Base-by-base conservation (phyloP, 2,113 vertebrate species). In the Ochotona curzoniae region DNA sequence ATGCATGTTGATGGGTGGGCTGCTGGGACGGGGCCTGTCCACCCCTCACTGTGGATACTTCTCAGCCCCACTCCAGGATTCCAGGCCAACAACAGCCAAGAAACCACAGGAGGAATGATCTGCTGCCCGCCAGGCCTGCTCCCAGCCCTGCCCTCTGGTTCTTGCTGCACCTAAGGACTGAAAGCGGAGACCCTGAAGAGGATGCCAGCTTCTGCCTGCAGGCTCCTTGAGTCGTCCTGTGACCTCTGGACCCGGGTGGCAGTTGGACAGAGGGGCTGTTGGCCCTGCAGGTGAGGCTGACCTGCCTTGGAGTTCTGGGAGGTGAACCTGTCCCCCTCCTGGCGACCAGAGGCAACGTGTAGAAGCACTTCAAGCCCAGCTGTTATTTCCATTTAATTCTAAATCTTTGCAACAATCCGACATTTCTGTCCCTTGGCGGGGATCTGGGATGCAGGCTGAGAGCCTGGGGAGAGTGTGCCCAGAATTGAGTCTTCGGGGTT, bases 111-210 rank as follows among this genome's bases (percentile, higher is more conserved):
- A 10, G 38, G 23, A 70, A 7, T 63, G 3, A 47, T 10, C 20
- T 0, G 11, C 8, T 5, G 8, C 2, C 13, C 8, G 14, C n/a
- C 54, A 70, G 70, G 30, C 23, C 47, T 20, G 1, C 8, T 57
- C 12, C 30, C 75, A 10, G 23, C 5, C 87, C 26, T 15, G 2
- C 0, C 20, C 9, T 25, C 10, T 7, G 20, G n/a, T 14, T 51
- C 2, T 32, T 2, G 21, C 14, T 4, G 63, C 17, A 35, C 25
- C 49, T 30, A 13, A 11, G n/a, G 64, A 51, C 54, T 63, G 25
- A 8, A 38, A 8, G 14, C 5, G 26, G n/a, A 32, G 21, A 21
- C 13, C 63, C 21, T 10, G 8, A 38, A 32, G 73, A 35, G 7
- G 3, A 14, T 11, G 11, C 17, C 35, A 18, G 47, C 4, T 1